These are phyloP conservation scores for Halichoeres trimaculatus DNA, from an alignment of 2,113 vertebrate genomes.

Conservation along the genomic window DNA sequence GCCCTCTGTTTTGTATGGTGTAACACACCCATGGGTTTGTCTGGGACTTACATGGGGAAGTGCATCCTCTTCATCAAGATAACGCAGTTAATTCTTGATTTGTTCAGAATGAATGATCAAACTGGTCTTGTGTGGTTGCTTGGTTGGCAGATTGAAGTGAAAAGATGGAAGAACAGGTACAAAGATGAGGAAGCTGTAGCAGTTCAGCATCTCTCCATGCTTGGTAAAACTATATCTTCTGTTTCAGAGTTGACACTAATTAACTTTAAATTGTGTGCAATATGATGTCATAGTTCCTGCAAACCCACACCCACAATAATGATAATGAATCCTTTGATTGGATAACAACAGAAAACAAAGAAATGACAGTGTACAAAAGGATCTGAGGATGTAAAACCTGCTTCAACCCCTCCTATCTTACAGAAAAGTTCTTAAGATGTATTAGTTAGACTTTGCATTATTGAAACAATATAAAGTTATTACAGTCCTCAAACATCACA, in stretches of 20 bases:
- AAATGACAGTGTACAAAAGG: not conserved
- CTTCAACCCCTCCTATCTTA: constrained; percentile 21
- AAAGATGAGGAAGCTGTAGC: too few species aligned
- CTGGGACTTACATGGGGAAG: constrained; percentile 4
- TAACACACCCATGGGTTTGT: constrained; percentile 19
- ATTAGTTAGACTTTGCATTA: not conserved
- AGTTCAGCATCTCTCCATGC: not conserved
- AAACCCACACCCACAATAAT: not conserved
- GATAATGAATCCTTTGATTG: not conserved
- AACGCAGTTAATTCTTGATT: constrained; percentile 4
- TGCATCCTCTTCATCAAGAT: constrained; percentile 3
- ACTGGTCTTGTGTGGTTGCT: not conserved
- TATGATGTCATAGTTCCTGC: not conserved
- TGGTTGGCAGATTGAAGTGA: too few species aligned
- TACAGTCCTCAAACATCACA: not conserved
- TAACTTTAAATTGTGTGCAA: not conserved
- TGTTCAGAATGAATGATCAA: not conserved
- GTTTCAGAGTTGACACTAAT: constrained; percentile 4
- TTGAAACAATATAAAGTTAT: constrained; percentile 3
- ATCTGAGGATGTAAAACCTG: constrained; percentile 17
- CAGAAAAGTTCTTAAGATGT: not conserved
- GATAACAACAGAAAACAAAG: not conserved
- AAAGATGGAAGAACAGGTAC: too few species aligned
- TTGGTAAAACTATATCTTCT: not conserved
- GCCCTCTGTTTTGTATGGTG: constrained; percentile 39